Evolutionary conservation across 2,888 invertebrate genomes (phyloP).

Genomic region (Xylocampa areola): DNA sequence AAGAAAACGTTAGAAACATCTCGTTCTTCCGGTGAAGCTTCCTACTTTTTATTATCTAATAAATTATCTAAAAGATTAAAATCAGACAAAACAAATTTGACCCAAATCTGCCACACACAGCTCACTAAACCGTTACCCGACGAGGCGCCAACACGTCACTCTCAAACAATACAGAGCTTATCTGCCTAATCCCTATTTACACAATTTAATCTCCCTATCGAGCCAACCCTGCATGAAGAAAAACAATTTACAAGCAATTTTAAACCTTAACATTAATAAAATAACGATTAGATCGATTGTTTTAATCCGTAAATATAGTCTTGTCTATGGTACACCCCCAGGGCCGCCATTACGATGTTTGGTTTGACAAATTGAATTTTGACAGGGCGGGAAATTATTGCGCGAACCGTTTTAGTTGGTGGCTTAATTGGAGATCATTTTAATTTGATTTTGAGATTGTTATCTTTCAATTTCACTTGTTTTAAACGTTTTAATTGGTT

Average conservation of each 20-base stretch:
- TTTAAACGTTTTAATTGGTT: slow-evolving; percentile 55
- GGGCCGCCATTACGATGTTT: slow-evolving; percentile 81
- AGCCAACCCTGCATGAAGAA: slow-evolving; percentile 61
- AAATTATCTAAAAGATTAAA: slow-evolving; percentile 45
- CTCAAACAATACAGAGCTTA: slow-evolving; percentile 83
- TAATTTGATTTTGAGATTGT: slow-evolving; percentile 70
- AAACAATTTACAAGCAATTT: slow-evolving; percentile 66
- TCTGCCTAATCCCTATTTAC: slow-evolving; percentile 89
- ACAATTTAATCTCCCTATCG: slow-evolving; percentile 84
- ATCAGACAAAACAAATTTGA: slow-evolving; percentile 58
- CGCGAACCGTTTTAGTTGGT: slow-evolving; percentile 75
- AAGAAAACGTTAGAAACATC: background rate
- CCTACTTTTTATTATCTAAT: slow-evolving; percentile 21
- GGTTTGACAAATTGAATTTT: slow-evolving; percentile 89
- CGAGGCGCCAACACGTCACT: slow-evolving; percentile 83
- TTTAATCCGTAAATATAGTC: slow-evolving; percentile 57
- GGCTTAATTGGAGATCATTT: slow-evolving; percentile 72
- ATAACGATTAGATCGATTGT: slow-evolving; percentile 66
- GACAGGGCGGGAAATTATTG: slow-evolving; percentile 83
- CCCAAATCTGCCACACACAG: slow-evolving; percentile 79
- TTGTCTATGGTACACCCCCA: slow-evolving; percentile 71
- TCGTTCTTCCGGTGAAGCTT: slow-evolving; percentile 26
- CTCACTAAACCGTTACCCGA: slow-evolving; percentile 61
- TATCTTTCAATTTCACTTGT: slow-evolving; percentile 60
- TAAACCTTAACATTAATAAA: slow-evolving; percentile 70